Conservation (phyloP, 2,888 invertebrate genomes). For the Chaetogeoica ovagalla region DNA sequence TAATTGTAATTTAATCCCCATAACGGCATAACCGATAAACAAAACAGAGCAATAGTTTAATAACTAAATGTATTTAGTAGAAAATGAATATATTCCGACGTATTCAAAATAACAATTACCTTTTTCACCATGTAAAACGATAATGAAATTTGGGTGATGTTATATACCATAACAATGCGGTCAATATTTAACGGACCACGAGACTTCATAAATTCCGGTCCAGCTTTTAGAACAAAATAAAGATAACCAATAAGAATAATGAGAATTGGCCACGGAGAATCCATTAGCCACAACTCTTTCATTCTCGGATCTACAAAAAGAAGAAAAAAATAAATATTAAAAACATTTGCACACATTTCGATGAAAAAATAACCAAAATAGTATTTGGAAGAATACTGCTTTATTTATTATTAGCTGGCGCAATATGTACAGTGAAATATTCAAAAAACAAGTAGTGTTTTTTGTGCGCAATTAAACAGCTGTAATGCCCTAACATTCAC, state of each 20-base stretch:
- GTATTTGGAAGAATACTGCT: too few species aligned
- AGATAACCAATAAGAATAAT: slow-evolving; percentile 48
- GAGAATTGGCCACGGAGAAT: slow-evolving; percentile 49
- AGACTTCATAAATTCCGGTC: slow-evolving; percentile 53
- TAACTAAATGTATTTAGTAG: neutral
- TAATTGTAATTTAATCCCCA: too few species aligned
- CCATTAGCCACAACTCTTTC: slow-evolving; percentile 52
- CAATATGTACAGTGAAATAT: too few species aligned
- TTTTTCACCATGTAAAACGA: slow-evolving; percentile 43
- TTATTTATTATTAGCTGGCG: neutral
- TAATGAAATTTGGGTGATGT: slow-evolving; percentile 44
- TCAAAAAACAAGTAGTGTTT: too few species aligned
- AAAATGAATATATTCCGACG: neutral
- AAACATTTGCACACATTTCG: neutral
- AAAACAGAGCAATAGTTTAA: neutral
- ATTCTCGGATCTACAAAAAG: slow-evolving; percentile 51
- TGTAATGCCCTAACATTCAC: too few species aligned
- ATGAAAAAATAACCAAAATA: neutral
- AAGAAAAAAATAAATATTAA: neutral
- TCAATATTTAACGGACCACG: slow-evolving; percentile 52
- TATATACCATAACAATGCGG: slow-evolving; percentile 52
- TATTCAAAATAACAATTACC: slow-evolving; percentile 19
- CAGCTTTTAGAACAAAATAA: slow-evolving; percentile 53
- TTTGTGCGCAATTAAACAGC: too few species aligned
- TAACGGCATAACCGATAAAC: too few species aligned